Evolutionary conservation across 2,888 invertebrate genomes (phyloP).

Genomic region (Allolobophora icterica): DNA sequence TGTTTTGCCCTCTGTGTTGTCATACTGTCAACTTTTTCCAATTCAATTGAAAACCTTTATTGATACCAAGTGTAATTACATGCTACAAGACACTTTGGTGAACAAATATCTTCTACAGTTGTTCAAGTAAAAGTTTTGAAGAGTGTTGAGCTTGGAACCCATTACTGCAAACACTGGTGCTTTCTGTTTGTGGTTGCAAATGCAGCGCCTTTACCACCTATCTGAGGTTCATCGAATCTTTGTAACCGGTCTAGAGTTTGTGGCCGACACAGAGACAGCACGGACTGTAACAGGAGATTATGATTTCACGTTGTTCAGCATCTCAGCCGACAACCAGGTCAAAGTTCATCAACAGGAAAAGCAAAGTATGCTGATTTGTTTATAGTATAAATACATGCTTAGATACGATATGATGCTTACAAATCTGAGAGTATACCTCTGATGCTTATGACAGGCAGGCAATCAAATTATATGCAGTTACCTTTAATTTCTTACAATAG

Average conservation of each 20-base stretch:
- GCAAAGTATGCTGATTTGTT: conserved; percentile 50
- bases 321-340: conserved; percentile 87
- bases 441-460: neutral
- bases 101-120: too few relatives aligned
- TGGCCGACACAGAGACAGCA: conserved; percentile 70
- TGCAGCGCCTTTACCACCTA: conserved; percentile 81
- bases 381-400: neutral
- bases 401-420: too few relatives aligned
- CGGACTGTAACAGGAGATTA: conserved; percentile 65
- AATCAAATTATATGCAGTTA: neutral
- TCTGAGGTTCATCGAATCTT: conserved; percentile 91
- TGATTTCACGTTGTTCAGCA: conserved; percentile 87
- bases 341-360: conserved; percentile 59
- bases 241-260: conserved; percentile 92
- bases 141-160: neutral
- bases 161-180: neutral
- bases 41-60: too few relatives aligned
- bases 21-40: too few relatives aligned
- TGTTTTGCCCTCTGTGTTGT: too few relatives aligned
- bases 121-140: too few relatives aligned
- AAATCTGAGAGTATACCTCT: neutral
- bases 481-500: neutral
- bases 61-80: too few relatives aligned
- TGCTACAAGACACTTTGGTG: too few relatives aligned
- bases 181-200: conserved; percentile 13